phyloP scores from a whole-genome alignment of 2,888 invertebrate genomes.

The Busseola fusca region DNA sequence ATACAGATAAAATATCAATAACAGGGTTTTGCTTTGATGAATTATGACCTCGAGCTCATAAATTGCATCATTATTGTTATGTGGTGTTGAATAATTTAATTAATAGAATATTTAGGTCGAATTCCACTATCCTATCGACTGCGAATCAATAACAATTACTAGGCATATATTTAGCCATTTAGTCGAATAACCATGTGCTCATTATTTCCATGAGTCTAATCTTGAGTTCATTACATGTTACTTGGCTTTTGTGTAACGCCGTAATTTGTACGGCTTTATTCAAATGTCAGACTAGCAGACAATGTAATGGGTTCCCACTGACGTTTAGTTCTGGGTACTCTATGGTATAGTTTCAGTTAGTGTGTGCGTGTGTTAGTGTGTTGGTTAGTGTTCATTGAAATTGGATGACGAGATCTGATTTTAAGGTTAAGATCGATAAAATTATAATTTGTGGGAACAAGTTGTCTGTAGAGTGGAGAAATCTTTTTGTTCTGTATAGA shows the following conservation, averaged over 20 bases:
- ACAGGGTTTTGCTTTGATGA: conserved; percentile 16
- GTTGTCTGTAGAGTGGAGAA: not conserved
- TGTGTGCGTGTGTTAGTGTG: too few species aligned
- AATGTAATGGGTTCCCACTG: conserved; percentile 65
- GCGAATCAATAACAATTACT: conserved; percentile 44
- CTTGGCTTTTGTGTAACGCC: conserved; percentile 52
- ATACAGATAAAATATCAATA: conserved; percentile 16
- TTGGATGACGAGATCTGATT: conserved; percentile 45
- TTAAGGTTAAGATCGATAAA: conserved; percentile 19
- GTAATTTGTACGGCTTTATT: conserved; percentile 73
- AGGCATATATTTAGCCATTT: conserved; percentile 12
- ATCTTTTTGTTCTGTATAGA: not conserved
- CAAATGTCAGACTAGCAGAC: conserved; percentile 69
- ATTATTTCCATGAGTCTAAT: conserved; percentile 50
- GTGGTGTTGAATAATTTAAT: conserved; percentile 51
- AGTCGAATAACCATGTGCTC: conserved; percentile 32
- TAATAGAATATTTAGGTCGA: conserved; percentile 50
- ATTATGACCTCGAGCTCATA: conserved; percentile 38
- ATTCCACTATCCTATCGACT: conserved; percentile 45
- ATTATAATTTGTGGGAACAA: conserved; percentile 8
- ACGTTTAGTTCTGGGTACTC: conserved; percentile 51
- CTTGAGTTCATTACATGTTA: conserved; percentile 56
- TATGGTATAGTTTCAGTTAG: conserved; percentile 44
- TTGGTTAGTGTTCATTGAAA: conserved; percentile 52
- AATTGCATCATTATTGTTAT: conserved; percentile 47